Evolutionary conservation across 2,888 invertebrate genomes (phyloP).

Genomic region (Drosophila rellima): DNA sequence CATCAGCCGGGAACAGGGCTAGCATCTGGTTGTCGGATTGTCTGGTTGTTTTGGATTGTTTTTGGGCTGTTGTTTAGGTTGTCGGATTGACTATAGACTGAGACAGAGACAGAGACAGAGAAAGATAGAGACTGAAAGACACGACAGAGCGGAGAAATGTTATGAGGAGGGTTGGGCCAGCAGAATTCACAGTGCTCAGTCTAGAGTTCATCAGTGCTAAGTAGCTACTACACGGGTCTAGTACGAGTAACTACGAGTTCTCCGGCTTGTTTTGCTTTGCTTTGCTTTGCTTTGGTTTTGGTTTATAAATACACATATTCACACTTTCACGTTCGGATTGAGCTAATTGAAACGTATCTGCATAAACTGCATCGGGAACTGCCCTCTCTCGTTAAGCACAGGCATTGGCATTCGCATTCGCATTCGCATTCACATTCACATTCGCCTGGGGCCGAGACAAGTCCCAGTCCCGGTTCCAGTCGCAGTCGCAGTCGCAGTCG

Average conservation of each 20-base stretch:
- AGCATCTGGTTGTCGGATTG: slow-evolving; percentile 54
- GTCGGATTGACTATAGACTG: slow-evolving; percentile 39
- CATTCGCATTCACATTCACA: too few species aligned
- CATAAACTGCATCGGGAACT: slow-evolving; percentile 72
- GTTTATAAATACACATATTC: slow-evolving; percentile 76
- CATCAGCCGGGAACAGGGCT: slow-evolving; percentile 23
- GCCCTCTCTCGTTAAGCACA: slow-evolving; percentile 56
- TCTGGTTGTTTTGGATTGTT: slow-evolving; percentile 37
- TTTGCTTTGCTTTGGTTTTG: slow-evolving; percentile 39
- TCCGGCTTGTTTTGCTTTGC: not conserved
- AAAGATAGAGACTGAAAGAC: not conserved
- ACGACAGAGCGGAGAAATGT: not conserved
- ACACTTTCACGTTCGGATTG: slow-evolving; percentile 78
- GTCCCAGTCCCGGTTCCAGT: slow-evolving; percentile 19
- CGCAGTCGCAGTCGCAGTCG: slow-evolving; percentile 3
- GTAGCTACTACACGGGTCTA: slow-evolving; percentile 24
- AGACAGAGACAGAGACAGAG: slow-evolving; percentile 12
- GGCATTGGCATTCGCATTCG: slow-evolving; percentile 8
- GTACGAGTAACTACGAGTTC: slow-evolving; percentile 11
- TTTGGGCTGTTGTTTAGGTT: slow-evolving; percentile 33
- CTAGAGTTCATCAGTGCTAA: slow-evolving; percentile 18
- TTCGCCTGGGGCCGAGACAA: slow-evolving; percentile 32
- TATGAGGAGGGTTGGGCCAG: slow-evolving; percentile 1
- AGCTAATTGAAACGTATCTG: slow-evolving; percentile 81
- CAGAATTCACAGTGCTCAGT: not conserved